Percentiles rank a stretch among this genome's conserved stretches.
phyloP scores from a whole-genome alignment of 2,797 vertebrate genomes.

The Okamejei kenojei region DNA sequence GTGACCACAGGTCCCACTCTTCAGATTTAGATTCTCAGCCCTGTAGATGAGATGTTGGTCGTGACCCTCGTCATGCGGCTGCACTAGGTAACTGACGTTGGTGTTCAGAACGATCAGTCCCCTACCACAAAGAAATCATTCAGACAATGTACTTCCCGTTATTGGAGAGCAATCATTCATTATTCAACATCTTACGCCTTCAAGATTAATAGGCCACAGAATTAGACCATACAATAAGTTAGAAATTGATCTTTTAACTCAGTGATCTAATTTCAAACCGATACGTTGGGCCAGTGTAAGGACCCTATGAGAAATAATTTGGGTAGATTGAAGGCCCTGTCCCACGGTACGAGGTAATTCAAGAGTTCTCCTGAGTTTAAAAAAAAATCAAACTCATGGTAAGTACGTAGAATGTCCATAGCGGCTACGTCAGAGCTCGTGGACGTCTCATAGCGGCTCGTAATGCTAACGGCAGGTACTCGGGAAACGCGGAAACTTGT shows the following conservation, averaged over 20 bases:
- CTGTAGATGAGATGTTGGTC: conserved; percentile 74
- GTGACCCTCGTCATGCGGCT: conserved; percentile 62
- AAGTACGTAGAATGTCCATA: too few species aligned
- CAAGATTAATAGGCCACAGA: background rate
- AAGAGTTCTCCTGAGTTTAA: too few species aligned
- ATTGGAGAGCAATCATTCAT: background rate
- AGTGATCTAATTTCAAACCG: background rate
- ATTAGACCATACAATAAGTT: background rate
- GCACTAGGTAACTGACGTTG: conserved; percentile 80
- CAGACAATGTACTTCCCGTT: background rate
- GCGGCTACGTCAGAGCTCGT: too few species aligned
- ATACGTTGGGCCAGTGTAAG: background rate
- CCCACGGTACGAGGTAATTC: too few species aligned
- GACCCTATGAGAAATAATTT: background rate
- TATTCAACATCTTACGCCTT: background rate
- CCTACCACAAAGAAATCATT: conserved; percentile 54
- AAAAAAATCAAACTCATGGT: too few species aligned
- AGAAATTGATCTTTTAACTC: background rate
- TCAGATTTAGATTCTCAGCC: conserved; percentile 64
- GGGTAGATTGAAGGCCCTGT: background rate
- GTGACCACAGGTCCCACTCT: conserved; percentile 64
- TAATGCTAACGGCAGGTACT: too few species aligned
- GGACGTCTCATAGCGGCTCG: too few species aligned
- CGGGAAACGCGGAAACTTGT: too few species aligned
- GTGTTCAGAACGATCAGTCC: conserved; percentile 75